These are phyloP conservation scores for Corythoichthys intestinalis DNA, from an alignment of 2,113 vertebrate species.

Conservation along the genomic window DNA sequence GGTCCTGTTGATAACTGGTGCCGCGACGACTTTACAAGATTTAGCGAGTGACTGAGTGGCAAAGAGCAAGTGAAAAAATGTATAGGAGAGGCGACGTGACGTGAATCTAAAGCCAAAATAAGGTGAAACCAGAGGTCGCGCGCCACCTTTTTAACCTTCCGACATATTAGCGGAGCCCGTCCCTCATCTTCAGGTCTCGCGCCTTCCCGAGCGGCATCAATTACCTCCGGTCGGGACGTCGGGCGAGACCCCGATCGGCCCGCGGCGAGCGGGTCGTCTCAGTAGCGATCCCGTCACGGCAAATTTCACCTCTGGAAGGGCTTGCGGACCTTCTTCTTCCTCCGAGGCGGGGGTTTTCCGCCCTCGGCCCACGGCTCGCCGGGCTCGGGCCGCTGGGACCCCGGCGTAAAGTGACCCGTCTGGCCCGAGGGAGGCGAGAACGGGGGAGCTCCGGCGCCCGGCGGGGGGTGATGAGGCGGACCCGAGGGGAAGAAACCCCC, in stretches of 20 bases:
- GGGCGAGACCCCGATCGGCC: slow-evolving; percentile 53
- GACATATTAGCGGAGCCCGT: slow-evolving; percentile 26
- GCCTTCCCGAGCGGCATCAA: slow-evolving; percentile 12
- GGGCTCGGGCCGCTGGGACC: slow-evolving; percentile 61
- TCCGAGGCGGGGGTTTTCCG: slow-evolving; percentile 72
- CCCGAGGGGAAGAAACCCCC: slow-evolving; percentile 78
- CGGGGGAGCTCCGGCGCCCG: slow-evolving; percentile 48
- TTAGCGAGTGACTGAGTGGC: slow-evolving; percentile 32
- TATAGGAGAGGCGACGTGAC: slow-evolving; percentile 60
- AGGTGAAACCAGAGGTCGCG: slow-evolving; percentile 41
- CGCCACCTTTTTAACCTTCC: slow-evolving; percentile 28
- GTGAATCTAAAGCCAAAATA: slow-evolving; percentile 37
- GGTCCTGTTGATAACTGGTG: slow-evolving; percentile 10
- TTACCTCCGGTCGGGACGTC: slow-evolving; percentile 37
- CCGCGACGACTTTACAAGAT: slow-evolving; percentile 11
- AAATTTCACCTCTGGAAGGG: slow-evolving; percentile 83
- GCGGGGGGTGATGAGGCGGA: slow-evolving; percentile 54
- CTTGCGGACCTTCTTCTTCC: slow-evolving; percentile 86
- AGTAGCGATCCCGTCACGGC: not conserved
- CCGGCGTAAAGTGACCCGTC: slow-evolving; percentile 69
- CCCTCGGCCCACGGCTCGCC: slow-evolving; percentile 68
- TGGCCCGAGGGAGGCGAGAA: slow-evolving; percentile 65
- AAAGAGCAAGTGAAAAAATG: slow-evolving; percentile 47
- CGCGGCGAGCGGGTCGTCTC: slow-evolving; percentile 39
- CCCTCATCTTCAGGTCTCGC: slow-evolving; percentile 11